Evolutionary conservation across 2,888 invertebrate species (phyloP).

Genomic region (Phasia obesa): DNA sequence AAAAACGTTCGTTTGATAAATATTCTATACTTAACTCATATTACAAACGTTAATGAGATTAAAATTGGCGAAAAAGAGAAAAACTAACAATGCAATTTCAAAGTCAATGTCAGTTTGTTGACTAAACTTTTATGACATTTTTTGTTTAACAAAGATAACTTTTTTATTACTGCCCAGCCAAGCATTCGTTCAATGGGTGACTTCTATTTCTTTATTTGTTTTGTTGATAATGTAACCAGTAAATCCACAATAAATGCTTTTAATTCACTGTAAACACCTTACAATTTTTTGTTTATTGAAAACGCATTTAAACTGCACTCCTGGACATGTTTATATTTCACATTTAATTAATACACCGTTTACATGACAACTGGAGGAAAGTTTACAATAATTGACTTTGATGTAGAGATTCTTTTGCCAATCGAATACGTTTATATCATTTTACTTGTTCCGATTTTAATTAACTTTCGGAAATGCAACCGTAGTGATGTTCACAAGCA

Average conservation of each 20-base stretch:
- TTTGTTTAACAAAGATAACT: constrained; percentile 54
- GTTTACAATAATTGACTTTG: not conserved
- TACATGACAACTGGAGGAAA: not conserved
- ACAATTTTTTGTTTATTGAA: constrained; percentile 52
- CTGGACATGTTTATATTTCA: constrained; percentile 10
- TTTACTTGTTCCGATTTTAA: too few relatives aligned
- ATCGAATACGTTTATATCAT: too few relatives aligned
- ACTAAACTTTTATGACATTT: constrained; percentile 41
- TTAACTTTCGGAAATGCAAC: too few relatives aligned
- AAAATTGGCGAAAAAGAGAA: constrained; percentile 8
- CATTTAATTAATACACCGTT: not conserved
- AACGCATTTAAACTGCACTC: constrained; percentile 33
- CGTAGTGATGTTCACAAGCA: too few relatives aligned
- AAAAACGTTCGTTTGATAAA: too few relatives aligned
- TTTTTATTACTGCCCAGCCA: constrained; percentile 58
- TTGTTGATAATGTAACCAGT: constrained; percentile 39
- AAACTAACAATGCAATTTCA: constrained; percentile 1
- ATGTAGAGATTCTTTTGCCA: not conserved
- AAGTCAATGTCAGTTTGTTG: constrained; percentile 46
- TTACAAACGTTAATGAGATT: too few relatives aligned
- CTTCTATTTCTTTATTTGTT: constrained; percentile 48
- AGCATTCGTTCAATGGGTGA: constrained; percentile 60
- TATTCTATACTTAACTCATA: too few relatives aligned
- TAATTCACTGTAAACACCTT: constrained; percentile 58
- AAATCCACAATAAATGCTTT: constrained; percentile 61